These are phyloP conservation scores for Eueides isabella DNA, from an alignment of 1,140 invertebrate species.

Conservation along the genomic window DNA sequence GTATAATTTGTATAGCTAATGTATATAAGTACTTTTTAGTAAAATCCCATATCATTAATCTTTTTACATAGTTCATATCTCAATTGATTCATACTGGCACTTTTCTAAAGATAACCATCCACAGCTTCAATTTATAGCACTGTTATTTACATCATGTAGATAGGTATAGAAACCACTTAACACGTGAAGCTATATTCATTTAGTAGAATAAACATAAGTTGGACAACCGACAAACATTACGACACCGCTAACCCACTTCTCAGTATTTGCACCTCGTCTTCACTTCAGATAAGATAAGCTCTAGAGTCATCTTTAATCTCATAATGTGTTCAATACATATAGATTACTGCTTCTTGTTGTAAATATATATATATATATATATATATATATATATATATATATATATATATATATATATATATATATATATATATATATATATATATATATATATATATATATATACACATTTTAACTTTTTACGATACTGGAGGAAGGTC, in stretches of 20 bases:
- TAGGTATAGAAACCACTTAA: not conserved
- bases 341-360: not conserved
- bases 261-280: slow-evolving; percentile 23
- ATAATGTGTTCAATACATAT: not conserved
- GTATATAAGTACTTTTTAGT: too few species aligned
- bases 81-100: too few species aligned
- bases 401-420: not conserved
- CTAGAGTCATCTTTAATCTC: not conserved
- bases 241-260: slow-evolving; percentile 19
- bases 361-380: not conserved
- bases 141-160: not conserved
- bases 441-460: too few species aligned
- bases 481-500: too few species aligned
- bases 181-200: not conserved
- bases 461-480: too few species aligned
- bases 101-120: too few species aligned
- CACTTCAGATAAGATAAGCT: slow-evolving; percentile 20
- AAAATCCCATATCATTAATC: too few species aligned
- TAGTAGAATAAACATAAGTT: slow-evolving; percentile 18
- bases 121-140: not conserved
- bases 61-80: too few species aligned
- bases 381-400: not conserved
- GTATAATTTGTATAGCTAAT: too few species aligned
- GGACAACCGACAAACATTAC: slow-evolving; percentile 23
- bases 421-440: too few species aligned